A percentile compares a stretch with the other conserved stretches of the same genome.
Evolutionary conservation across 2,888 invertebrate species (phyloP).

Genomic region (Melipona beecheii): DNA sequence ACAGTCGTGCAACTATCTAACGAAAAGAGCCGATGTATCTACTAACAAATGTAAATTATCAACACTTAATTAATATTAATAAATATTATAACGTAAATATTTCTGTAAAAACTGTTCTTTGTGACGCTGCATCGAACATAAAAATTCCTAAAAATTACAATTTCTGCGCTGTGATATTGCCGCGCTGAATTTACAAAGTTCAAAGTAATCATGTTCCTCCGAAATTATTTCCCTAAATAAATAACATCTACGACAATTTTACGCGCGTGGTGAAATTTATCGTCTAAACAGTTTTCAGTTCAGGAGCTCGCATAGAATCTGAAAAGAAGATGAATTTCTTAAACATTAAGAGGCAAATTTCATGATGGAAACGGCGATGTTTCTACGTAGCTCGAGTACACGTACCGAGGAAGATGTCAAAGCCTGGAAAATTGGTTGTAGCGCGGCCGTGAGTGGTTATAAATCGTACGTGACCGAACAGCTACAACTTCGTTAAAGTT

Average conservation of each 20-base stretch:
- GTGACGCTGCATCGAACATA: neutral
- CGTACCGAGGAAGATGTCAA: neutral
- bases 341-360: neutral
- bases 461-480: slow-evolving; percentile 34
- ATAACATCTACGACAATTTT: neutral
- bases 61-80: no score
- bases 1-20: no score
- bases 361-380: no score
- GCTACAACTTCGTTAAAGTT: slow-evolving; percentile 49
- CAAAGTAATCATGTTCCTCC: no score
- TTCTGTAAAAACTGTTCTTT: no score
- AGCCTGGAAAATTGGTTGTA: neutral
- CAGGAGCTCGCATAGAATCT: neutral
- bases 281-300: neutral
- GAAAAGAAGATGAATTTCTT: neutral
- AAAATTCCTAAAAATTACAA: neutral
- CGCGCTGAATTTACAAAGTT: rapidly evolving
- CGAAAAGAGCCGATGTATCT: no score
- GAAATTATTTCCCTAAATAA: no score
- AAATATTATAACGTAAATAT: no score
- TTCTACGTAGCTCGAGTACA: neutral
- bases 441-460: slow-evolving; percentile 5
- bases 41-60: no score
- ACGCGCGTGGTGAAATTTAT: neutral
- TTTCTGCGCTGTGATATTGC: neutral